Evolutionary conservation across 2,113 vertebrate species (phyloP), one percentile per base, ranked within the genome.

Genomic region (Galbula dea): DNA sequence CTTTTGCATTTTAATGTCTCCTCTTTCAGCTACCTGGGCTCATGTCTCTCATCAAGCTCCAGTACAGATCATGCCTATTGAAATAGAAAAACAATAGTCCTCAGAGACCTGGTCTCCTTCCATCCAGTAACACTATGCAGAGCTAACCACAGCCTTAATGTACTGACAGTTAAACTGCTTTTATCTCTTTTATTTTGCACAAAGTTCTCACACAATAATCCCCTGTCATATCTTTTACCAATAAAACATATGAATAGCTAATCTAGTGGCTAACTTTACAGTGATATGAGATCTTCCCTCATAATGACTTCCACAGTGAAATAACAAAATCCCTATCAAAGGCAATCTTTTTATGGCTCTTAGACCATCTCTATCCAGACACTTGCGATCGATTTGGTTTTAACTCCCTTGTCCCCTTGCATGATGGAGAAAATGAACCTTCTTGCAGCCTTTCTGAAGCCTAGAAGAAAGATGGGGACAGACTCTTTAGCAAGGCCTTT

Each of bases 101-200:
- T 59, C 6, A 1, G 67, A 89, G 66, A 71, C 24, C 39, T 3
- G 2, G 65, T 57, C 78, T 93, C 48, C 77, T 46, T 89, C 88
- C 79, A 93, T 63, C 51, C 90, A 76, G 61, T 43, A 94, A 94
- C 83, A 41, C 88, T 86, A 11, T 12, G 75, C 86, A 92, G 87
- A 58, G 89, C 87, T 95, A 97, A 95, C 95, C 95, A 82, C 95
- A 95, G 74, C 79, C 34, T 29, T 92, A 95, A 90, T 58, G 80
- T 43, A 94, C 92, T 91, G 95, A 95, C 82, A 96, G 93, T 93
- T 96, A 96, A 96, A 96, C 94, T 96, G 94, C 87, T 96, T 96
- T 97, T 91, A 94, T 96, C 90, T 93, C 89, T 78, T 81, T 46
- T 72, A 67, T 91, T 95, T 95, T 96, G 92, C 95, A 95, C 91